These are phyloP conservation scores for Colistium nudipinnis DNA, from an alignment of 2,113 vertebrate species.

Conservation along the genomic window DNA sequence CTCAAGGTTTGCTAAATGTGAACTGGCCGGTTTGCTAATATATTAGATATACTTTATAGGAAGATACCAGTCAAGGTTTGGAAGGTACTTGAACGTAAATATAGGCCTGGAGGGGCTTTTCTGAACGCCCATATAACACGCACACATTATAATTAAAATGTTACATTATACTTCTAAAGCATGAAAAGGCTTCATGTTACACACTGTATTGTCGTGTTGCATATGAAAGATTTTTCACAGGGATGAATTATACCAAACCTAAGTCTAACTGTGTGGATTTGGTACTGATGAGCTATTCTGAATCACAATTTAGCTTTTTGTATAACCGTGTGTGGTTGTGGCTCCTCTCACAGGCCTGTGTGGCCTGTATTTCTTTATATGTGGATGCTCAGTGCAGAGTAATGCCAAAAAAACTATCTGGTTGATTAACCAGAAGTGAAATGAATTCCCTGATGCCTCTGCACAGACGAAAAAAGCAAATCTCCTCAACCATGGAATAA, in stretches of 20 bases:
- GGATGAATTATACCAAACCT: not conserved
- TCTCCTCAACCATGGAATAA: constrained; percentile 2
- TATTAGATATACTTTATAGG: no score
- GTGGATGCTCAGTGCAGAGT: constrained; percentile 28
- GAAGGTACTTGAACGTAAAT: no score
- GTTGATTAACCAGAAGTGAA: constrained; percentile 36
- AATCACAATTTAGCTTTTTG: constrained; percentile 27
- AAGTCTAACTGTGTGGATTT: not conserved
- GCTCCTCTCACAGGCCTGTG: constrained; percentile 25
- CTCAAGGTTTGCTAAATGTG: no score
- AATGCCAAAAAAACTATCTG: constrained; percentile 35
- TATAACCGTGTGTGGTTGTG: constrained; percentile 27
- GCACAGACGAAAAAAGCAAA: constrained; percentile 28
- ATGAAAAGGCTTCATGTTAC: not conserved
- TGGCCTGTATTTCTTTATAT: constrained; percentile 42
- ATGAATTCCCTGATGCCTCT: constrained; percentile 15
- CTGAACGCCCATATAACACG: no score
- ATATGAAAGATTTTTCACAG: not conserved
- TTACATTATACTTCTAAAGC: not conserved
- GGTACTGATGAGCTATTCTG: constrained; percentile 19
- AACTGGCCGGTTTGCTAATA: no score
- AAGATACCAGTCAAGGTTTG: no score
- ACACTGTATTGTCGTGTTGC: not conserved
- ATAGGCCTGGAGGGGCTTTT: no score
- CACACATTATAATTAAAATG: no score